A percentile compares a stretch with the other conserved stretches of the same genome.
phyloP scores from a whole-genome alignment of 30 jellyfish, hydroid and myxozoan species.

The Nemopilema nomurai region DNA sequence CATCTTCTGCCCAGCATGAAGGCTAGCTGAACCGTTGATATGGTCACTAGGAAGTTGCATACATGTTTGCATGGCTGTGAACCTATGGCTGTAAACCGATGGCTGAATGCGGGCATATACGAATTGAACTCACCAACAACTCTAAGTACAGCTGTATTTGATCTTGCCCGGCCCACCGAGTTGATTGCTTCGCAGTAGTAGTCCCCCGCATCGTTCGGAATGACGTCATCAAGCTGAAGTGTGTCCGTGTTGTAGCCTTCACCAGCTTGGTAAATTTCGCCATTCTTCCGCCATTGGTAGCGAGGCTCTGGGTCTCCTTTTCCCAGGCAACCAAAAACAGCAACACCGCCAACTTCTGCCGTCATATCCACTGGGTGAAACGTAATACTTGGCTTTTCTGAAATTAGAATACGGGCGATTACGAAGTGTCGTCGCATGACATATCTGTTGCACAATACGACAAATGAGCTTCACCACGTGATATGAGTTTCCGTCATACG shows the following conservation, averaged over 20 bases:
- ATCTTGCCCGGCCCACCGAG: slow-evolving; percentile 48
- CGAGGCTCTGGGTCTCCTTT: slow-evolving; percentile 72
- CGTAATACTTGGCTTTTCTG: slow-evolving; percentile 33
- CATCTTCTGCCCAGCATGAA: too few relatives aligned
- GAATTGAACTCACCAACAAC: slow-evolving; percentile 47
- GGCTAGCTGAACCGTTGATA: too few relatives aligned
- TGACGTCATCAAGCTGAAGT: slow-evolving; percentile 29
- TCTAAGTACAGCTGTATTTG: slow-evolving; percentile 43
- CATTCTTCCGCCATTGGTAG: slow-evolving; percentile 72
- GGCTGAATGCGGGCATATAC: slow-evolving; percentile 8
- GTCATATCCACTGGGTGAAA: slow-evolving; percentile 56
- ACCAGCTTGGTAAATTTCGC: slow-evolving; percentile 55
- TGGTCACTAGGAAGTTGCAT: background rate
- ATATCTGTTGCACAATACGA: too few relatives aligned
- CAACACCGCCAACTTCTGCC: slow-evolving; percentile 66
- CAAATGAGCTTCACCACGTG: too few relatives aligned
- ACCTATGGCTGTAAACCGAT: background rate
- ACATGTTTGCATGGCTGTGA: background rate
- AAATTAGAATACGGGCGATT: background rate
- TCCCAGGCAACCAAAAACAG: slow-evolving; percentile 45
- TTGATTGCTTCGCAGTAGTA: slow-evolving; percentile 63
- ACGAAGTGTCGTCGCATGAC: too few relatives aligned
- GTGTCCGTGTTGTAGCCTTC: slow-evolving; percentile 47
- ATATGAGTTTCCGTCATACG: too few relatives aligned
- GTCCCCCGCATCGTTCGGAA: slow-evolving; percentile 57